Base-by-base conservation (phyloP, 2,888 invertebrate species). In the Iselma pallidipennis region DNA sequence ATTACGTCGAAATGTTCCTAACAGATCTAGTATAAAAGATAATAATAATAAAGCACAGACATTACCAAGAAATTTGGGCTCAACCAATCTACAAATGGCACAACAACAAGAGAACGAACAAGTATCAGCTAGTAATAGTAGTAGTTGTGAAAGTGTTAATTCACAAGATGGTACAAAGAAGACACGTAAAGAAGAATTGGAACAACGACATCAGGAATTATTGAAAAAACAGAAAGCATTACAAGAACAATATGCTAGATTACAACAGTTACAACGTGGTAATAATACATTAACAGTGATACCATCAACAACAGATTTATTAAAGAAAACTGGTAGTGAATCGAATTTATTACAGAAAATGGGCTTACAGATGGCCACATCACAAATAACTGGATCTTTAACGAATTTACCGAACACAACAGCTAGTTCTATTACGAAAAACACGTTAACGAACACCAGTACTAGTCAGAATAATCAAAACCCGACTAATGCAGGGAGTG, bases 241-340 rank as follows among this genome's bases (percentile, higher is more conserved):
- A 19, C 95, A 96, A 78, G 95, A 96, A 74, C 96, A 96, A 78
- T 96, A 95, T 80, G 92, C 94, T 16, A 87, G 95, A 21, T 82
- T 96, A 61, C 95, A 96, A 79, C 91, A 93, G 82, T 86, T 95
- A 67, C 95, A 95, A 78, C 87, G 93, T 69, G 89, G 90, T 70
- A 89, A 89, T 0, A 87, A 90, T 29, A 85, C 89, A 2, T 75
- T 87, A 54, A 85, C 88, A 10, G 84, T 86, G 2, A 83, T 84
- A 51, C 86, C 89, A 2, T 87, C 89, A 26, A 85, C 88, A 0
- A 88, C 89, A 12, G 86, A 86, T 74, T 80, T 83, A 62, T 83
- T 94, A 45, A 94, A 95, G 80, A 94, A 94, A 77, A 93, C 94
- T 9, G 94, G 94, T 61, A 94, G 92, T 75, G 95, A 95, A 81